Evolutionary conservation across 2,888 invertebrate species (phyloP).

Genomic region (Amblyteles armatorius): DNA sequence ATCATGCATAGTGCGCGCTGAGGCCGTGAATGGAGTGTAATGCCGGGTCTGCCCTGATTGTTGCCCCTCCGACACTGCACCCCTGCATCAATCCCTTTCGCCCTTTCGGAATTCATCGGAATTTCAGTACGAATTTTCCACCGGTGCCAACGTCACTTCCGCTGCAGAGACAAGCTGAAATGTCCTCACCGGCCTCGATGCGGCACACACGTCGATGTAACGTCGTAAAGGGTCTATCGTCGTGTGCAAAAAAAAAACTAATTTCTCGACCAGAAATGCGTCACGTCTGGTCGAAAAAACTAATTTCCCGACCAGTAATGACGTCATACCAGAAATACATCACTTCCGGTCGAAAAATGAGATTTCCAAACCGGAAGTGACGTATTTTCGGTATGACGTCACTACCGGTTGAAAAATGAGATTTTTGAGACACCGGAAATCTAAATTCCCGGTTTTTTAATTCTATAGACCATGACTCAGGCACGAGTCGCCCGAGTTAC

Average conservation of each 20-base stretch:
- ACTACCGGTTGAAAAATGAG: too few relatives aligned
- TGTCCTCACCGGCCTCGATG: conserved; percentile 13
- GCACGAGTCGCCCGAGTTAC: too few relatives aligned
- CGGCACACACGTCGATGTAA: conserved; percentile 18
- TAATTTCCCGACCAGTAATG: not conserved
- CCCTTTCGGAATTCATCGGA: conserved; percentile 78
- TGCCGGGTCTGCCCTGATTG: conserved; percentile 83
- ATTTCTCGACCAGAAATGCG: not conserved
- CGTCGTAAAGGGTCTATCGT: conserved; percentile 13
- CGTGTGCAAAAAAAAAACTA: not conserved
- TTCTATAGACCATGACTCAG: too few relatives aligned
- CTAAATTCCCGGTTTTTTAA: too few relatives aligned
- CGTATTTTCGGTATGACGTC: too few relatives aligned
- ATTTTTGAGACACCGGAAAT: too few relatives aligned
- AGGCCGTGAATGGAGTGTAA: conserved; percentile 83
- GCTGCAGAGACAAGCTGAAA: conserved; percentile 75
- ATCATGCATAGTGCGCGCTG: conserved; percentile 34
- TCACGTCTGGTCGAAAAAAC: not conserved
- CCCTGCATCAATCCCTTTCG: conserved; percentile 72
- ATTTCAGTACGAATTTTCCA: conserved; percentile 82
- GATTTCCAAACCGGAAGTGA: too few relatives aligned
- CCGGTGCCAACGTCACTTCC: conserved; percentile 81
- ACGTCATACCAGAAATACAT: too few relatives aligned
- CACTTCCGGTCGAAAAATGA: too few relatives aligned
- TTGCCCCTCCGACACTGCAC: conserved; percentile 76